Evolutionary conservation across 2,888 invertebrate genomes (phyloP).

Genomic region (Loripinus fragilis): DNA sequence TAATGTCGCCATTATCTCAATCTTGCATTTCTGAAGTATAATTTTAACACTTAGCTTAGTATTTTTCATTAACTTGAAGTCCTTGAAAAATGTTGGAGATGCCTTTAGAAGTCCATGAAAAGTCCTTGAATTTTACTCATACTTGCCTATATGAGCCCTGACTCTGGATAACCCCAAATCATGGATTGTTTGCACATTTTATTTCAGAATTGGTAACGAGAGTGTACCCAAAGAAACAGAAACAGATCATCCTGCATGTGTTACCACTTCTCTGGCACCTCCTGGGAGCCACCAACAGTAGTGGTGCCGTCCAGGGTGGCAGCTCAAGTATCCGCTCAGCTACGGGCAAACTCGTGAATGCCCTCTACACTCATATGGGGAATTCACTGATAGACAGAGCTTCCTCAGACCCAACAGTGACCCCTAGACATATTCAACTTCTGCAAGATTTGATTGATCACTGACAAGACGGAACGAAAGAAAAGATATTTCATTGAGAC

Average conservation of each 20-base stretch:
- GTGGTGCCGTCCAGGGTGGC: slow-evolving; percentile 75
- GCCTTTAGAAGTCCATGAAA: too few species aligned
- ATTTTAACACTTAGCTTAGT: too few species aligned
- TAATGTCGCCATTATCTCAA: too few species aligned
- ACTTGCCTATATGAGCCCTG: too few species aligned
- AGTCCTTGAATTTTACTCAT: too few species aligned
- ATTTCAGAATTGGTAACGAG: slow-evolving; percentile 77
- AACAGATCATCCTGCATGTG: slow-evolving; percentile 80
- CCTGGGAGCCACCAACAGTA: slow-evolving; percentile 73
- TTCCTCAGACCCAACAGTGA: slow-evolving; percentile 69
- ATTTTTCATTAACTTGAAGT: too few species aligned
- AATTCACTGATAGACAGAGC: slow-evolving; percentile 74
- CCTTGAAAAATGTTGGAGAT: too few species aligned
- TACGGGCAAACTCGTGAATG: slow-evolving; percentile 68
- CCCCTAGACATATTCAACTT: slow-evolving; percentile 73
- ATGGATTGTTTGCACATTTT: too few species aligned
- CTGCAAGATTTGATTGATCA: slow-evolving; percentile 70
- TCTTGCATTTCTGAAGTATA: too few species aligned
- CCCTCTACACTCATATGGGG: slow-evolving; percentile 77
- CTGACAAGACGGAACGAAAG: slow-evolving; percentile 1
- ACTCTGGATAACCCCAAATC: too few species aligned
- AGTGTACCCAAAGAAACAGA: slow-evolving; percentile 80
- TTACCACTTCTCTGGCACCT: slow-evolving; percentile 82
- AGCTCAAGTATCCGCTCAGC: slow-evolving; percentile 73
- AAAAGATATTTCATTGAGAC: background rate